Conservation (phyloP, 2,113 vertebrate species). For the Pachypanchax playfairii region DNA sequence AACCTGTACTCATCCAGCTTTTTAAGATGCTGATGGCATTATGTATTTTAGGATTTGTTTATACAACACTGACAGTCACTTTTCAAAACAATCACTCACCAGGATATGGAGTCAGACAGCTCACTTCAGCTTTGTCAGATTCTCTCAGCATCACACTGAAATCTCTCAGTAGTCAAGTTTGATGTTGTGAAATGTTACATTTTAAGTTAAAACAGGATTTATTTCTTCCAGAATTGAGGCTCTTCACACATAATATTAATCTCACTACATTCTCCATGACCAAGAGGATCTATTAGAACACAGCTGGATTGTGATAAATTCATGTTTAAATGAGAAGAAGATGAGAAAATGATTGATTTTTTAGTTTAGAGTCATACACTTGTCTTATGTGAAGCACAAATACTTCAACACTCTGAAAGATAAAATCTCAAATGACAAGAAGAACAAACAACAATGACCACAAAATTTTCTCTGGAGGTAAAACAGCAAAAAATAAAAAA, state of each 20-base stretch:
- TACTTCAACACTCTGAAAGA: conserved; percentile 11
- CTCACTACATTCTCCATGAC: too few species aligned
- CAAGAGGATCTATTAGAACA: too few species aligned
- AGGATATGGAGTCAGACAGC: neutral
- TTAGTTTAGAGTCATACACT: neutral
- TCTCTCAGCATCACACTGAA: neutral
- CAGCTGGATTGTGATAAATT: too few species aligned
- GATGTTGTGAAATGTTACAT: neutral
- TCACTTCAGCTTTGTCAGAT: neutral
- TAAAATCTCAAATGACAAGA: conserved; percentile 8
- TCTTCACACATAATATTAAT: too few species aligned
- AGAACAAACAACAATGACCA: conserved; percentile 42
- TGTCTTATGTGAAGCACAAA: too few species aligned
- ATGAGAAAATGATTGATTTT: neutral
- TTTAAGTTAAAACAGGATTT: neutral
- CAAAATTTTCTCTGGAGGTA: conserved; percentile 46
- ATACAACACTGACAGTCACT: neutral
- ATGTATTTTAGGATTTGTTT: neutral
- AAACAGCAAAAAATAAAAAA: conserved; percentile 35
- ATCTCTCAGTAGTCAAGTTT: neutral
- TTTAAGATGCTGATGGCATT: conserved; percentile 22
- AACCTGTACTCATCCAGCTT: conserved; percentile 19
- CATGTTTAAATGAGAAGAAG: too few species aligned
- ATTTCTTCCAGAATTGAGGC: too few species aligned
- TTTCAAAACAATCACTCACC: conserved; percentile 2